Percentiles rank a stretch among this genome's conserved stretches.
These are phyloP conservation scores for Scaeva pyrastri DNA, from an alignment of 2,888 invertebrate genomes.

Conservation along the genomic window DNA sequence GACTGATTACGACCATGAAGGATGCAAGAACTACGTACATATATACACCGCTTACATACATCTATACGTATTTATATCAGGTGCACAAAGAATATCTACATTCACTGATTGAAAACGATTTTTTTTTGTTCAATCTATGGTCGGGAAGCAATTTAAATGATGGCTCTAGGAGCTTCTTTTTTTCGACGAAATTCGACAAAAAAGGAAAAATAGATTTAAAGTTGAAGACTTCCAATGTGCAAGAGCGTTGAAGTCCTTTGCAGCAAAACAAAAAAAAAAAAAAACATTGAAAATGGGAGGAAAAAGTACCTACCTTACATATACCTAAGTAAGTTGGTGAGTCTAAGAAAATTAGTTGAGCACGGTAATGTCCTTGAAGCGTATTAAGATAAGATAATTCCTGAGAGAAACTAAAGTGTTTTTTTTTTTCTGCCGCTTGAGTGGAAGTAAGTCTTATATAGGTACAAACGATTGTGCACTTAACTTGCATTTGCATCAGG, in stretches of 20 bases:
- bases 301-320: background rate
- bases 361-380: conserved; percentile 40
- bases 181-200: background rate
- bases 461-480: conserved; percentile 18
- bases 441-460: conserved; percentile 6
- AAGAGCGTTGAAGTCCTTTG: conserved; percentile 17
- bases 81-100: conserved; percentile 36
- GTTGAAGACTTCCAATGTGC: conserved; percentile 15
- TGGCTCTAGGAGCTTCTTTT: conserved; percentile 14
- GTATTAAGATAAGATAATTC: conserved; percentile 49
- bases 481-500: conserved; percentile 22
- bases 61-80: background rate
- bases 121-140: conserved; percentile 27
- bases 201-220: conserved; percentile 4
- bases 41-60: background rate
- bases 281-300: conserved; percentile 7
- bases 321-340: background rate
- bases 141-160: conserved; percentile 39
- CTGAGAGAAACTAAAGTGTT: conserved; percentile 15
- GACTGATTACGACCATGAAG: conserved; percentile 48
- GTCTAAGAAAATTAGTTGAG: conserved; percentile 43
- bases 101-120: conserved; percentile 60
- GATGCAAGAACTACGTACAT: conserved; percentile 33
- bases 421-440: background rate
- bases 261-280: background rate